Evolutionary conservation across 64 coral and sea anemone species (phyloP).

Genomic region (Cladopsammia gracilis): DNA sequence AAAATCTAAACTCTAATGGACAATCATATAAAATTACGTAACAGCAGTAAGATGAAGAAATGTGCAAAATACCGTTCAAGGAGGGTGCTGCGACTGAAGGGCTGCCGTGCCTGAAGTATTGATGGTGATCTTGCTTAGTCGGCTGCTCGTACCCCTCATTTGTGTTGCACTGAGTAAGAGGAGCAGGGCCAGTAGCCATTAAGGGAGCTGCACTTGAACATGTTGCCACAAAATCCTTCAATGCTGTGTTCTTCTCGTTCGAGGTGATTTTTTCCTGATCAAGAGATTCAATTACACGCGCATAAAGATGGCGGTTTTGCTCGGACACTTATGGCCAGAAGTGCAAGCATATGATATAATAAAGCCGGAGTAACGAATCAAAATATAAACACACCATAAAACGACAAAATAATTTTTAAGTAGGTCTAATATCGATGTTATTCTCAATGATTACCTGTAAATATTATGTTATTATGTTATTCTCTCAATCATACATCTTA

Average conservation of each 20-base stretch:
- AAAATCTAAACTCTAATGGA: not conserved
- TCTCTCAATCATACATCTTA: too few species aligned
- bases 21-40: not conserved
- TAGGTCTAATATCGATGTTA: too few species aligned
- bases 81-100: not conserved
- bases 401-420: too few species aligned
- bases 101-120: not conserved
- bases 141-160: not conserved
- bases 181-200: not conserved
- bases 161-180: not conserved
- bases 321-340: too few species aligned
- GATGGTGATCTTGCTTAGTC: not conserved
- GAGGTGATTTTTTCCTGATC: not conserved
- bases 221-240: not conserved
- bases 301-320: too few species aligned
- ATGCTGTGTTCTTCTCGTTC: not conserved
- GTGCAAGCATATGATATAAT: too few species aligned
- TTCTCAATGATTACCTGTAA: too few species aligned
- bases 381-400: too few species aligned
- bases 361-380: too few species aligned
- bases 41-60: too few species aligned
- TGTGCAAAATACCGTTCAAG: not conserved
- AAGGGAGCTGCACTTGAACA: not conserved
- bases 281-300: not conserved
- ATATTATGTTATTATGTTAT: too few species aligned